Conservation (phyloP, 1,140 invertebrate genomes). For the Formica selysi region DNA sequence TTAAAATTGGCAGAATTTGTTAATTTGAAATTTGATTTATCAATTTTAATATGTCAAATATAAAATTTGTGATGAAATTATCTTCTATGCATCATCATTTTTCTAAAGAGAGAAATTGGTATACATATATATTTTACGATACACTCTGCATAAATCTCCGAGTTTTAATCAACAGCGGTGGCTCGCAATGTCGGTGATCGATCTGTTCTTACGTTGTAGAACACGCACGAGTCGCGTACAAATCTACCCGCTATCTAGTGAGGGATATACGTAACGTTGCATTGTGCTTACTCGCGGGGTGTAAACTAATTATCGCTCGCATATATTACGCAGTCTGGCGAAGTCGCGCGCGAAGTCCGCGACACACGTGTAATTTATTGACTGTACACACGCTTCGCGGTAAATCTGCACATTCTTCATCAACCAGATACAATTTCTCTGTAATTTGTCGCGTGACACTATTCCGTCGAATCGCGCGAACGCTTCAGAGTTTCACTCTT, state of each 20-base stretch:
- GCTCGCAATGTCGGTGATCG: background rate
- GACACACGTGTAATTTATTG: conserved; percentile 27
- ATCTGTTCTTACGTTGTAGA: conserved; percentile 33
- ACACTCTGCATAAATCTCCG: background rate
- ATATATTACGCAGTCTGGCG: conserved; percentile 21
- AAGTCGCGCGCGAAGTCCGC: conserved; percentile 28
- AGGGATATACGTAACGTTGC: conserved; percentile 26
- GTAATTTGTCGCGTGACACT: background rate
- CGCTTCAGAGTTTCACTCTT: background rate
- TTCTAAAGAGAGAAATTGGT: background rate
- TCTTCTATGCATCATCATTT: background rate
- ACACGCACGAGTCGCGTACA: background rate
- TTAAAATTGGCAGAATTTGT: background rate
- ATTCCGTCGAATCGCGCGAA: background rate
- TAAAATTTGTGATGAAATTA: background rate
- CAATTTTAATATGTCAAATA: background rate
- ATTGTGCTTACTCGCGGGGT: conserved; percentile 20
- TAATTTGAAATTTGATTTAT: background rate
- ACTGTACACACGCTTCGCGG: conserved; percentile 9
- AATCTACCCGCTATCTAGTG: conserved; percentile 14
- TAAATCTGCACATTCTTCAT: conserved; percentile 26
- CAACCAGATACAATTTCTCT: background rate
- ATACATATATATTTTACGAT: background rate
- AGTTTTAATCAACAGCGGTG: background rate
- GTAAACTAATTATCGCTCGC: conserved; percentile 55